Evolutionary conservation across 2,888 invertebrate species (phyloP), one percentile per base, ranked within the genome.

Genomic region (Sabatieria punctata): DNA sequence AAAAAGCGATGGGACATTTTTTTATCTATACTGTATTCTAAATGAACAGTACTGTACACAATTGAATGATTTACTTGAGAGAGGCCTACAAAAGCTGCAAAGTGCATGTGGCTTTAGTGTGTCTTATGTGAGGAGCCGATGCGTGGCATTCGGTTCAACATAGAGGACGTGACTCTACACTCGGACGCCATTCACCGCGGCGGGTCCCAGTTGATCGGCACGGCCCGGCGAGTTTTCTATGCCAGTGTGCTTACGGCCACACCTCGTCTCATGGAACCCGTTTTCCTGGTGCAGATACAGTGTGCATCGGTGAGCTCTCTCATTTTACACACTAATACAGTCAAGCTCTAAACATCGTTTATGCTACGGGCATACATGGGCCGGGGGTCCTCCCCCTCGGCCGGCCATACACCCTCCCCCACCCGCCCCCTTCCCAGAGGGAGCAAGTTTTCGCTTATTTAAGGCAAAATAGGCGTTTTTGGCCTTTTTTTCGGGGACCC

Each of bases 261-360:
- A n/a, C 53, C 53, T 6, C 25, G 45, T n/a, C 6, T 53, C 8
- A 22, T 50, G 23, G 53, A 53, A 24, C 53, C 53, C 2, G 49
- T 53, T 21, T 53, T 45, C 45, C 15, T 49, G 11, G 51, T 51
- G 30, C 44, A 53, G 30, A 45, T 53, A 11, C 35, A 46, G 38
- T 41, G 24, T 22, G 21, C 41, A 6, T 18, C 8, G 39, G 39
- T 38, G 19, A 11, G 39, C 11, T 19, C 19, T 11, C 15, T 11
- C 21, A 33, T n/a, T n/a, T n/a, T n/a, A n/a, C n/a, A n/a, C n/a
- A n/a, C n/a, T n/a, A n/a, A n/a, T n/a, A n/a, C n/a, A n/a, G n/a
- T n/a, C n/a, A n/a, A n/a, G n/a, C n/a, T n/a, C n/a, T n/a, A n/a
- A n/a, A n/a, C n/a, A n/a, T n/a, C n/a, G n/a, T n/a, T n/a, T n/a